Evolutionary conservation across 2,888 invertebrate species (phyloP).

Genomic region (Netelia inedita): DNA sequence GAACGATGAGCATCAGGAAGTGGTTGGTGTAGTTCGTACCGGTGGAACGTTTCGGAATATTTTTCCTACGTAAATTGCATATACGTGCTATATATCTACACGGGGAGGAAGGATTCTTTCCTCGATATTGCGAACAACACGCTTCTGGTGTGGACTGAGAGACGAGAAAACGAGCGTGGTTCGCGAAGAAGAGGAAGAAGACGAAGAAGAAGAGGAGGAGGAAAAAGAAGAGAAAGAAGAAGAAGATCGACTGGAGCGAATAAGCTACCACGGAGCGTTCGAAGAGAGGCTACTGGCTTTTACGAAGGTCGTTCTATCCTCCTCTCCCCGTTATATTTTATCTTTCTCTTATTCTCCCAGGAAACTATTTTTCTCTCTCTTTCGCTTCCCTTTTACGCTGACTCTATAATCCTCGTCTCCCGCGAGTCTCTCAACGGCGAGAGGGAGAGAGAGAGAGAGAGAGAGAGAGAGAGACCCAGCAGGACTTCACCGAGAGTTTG

Average conservation of each 20-base stretch:
- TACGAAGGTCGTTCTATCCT: slow-evolving; percentile 36
- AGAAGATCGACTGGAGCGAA: slow-evolving; percentile 21
- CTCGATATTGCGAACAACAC: neutral
- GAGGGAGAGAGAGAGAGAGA: neutral
- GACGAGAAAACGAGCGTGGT: slow-evolving; percentile 52
- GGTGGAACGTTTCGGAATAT: slow-evolving; percentile 53
- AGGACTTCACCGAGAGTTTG: slow-evolving; percentile 44
- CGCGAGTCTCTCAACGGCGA: slow-evolving; percentile 10
- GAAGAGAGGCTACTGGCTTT: slow-evolving; percentile 36
- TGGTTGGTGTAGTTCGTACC: slow-evolving; percentile 33
- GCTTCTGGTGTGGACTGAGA: slow-evolving; percentile 1
- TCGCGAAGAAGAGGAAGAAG: slow-evolving; percentile 18
- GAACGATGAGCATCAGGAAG: slow-evolving; percentile 61
- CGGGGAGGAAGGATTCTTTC: slow-evolving; percentile 21
- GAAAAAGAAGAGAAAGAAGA: slow-evolving; percentile 5
- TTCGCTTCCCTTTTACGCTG: slow-evolving; percentile 47
- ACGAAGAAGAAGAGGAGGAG: neutral
- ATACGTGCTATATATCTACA: neutral
- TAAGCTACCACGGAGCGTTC: neutral
- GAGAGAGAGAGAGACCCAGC: slow-evolving; percentile 3
- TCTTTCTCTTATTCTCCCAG: slow-evolving; percentile 1
- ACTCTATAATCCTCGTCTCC: slow-evolving; percentile 47
- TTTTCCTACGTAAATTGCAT: slow-evolving; percentile 49
- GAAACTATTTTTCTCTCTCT: slow-evolving; percentile 22
- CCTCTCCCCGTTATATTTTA: slow-evolving; percentile 27